phyloP scores from a whole-genome alignment of 2,888 invertebrate genomes.

The Diplolepis rosae region DNA sequence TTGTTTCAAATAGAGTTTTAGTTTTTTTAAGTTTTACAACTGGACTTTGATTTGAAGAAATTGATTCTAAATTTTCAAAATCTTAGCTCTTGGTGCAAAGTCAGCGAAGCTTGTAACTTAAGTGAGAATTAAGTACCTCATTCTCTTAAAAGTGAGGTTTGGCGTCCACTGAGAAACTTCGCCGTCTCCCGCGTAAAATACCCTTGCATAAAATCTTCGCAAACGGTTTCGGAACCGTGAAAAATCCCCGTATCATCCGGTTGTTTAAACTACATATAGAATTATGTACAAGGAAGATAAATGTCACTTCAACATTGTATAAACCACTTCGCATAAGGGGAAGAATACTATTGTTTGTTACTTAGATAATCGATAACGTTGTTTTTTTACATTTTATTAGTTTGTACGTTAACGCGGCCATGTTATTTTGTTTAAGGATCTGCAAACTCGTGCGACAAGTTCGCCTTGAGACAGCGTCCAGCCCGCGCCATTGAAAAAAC shows the following conservation, averaged over 20 bases:
- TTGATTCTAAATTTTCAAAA: not conserved
- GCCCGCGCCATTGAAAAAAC: slow-evolving; percentile 29
- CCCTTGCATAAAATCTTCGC: not conserved
- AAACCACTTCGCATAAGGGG: slow-evolving; percentile 38
- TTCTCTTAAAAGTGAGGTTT: not conserved
- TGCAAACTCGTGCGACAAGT: slow-evolving; percentile 61
- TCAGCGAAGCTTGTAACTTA: slow-evolving; percentile 2
- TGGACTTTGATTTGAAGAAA: slow-evolving; percentile 5
- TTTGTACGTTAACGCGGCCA: slow-evolving; percentile 71
- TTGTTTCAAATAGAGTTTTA: not conserved
- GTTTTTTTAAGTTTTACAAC: slow-evolving; percentile 1
- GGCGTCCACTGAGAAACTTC: slow-evolving; percentile 30
- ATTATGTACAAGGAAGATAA: not conserved
- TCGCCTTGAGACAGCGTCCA: slow-evolving; percentile 36
- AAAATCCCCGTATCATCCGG: slow-evolving; percentile 6
- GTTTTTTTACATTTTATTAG: slow-evolving; percentile 74
- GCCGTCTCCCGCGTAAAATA: slow-evolving; percentile 18
- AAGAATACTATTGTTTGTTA: slow-evolving; percentile 73
- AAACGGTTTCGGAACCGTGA: slow-evolving; percentile 9
- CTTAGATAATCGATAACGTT: slow-evolving; percentile 73
- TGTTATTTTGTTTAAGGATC: slow-evolving; percentile 69
- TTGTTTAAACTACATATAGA: slow-evolving; percentile 25
- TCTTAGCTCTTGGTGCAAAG: not conserved
- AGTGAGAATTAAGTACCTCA: not conserved
- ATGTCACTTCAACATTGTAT: slow-evolving; percentile 25